Evolutionary conservation across 2,888 invertebrate species (phyloP), one percentile per base, ranked within the genome.

Genomic region (Caenorhabditis drosophilae): DNA sequence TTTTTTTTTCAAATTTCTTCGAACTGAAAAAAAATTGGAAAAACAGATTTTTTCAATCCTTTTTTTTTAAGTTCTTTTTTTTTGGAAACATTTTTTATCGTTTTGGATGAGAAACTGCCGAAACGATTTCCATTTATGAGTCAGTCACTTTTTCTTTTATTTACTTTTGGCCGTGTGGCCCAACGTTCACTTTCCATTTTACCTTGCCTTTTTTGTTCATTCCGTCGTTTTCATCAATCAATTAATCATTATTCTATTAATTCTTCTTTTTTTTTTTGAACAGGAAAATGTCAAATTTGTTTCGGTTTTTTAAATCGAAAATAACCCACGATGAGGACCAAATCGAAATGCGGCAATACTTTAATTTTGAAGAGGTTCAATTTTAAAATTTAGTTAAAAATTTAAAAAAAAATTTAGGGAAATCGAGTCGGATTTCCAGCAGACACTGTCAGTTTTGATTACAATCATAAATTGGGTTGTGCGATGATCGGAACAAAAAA

Each of bases 361-460:
- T 16, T 4, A 16, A 7, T 27, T 23, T n/a, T 16, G 26, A 15
- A 27, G 44, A 45, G 7, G 26, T 23, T 45, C 31, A 31, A 31
- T 31, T 27, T 23, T 25, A 25, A 25, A 7, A 11, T 25, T 11
- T 25, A 11, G 12, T 25, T 25, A 6, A 25, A 25, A n/a, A 31
- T 31, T 9, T 31, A 12, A 31, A 31, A 6, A 9, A 31, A 31
- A 31, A 31, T 31, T n/a, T 31, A 64, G 64, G 54, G 54, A 4
- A 51, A 50, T 20, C 38, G 53, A 9, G 64, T 54, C 6, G 64
- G 64, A 27, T 54, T 54, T 26, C 58, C 64, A 20, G 51, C 56
- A 0, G 51, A 62, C 23, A 27, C 56, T 11, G 52, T 38, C 31
- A 27, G 51, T 1, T 62, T 58, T n/a, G 42, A 54, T 16, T 54